These are phyloP conservation scores for Phanerotoma sp. DNA, from an alignment of 2,888 invertebrate genomes.

Conservation along the genomic window DNA sequence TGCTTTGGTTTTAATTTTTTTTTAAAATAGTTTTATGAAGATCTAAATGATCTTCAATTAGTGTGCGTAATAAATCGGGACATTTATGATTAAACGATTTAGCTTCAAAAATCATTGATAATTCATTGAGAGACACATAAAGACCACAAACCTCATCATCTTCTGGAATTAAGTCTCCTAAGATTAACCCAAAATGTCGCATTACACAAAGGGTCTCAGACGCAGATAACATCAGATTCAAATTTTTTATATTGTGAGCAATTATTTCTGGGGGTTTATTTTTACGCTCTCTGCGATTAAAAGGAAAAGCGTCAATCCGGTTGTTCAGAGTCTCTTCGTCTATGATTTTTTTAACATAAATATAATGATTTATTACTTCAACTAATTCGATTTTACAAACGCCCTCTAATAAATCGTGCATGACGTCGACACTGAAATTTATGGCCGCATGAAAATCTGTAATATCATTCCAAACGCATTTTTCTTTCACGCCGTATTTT, in stretches of 20 bases:
- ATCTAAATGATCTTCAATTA: conserved; percentile 5
- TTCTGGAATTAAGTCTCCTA: conserved; percentile 25
- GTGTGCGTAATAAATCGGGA: neutral
- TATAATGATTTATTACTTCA: conserved; percentile 25
- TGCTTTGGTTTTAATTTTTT: conserved; percentile 23
- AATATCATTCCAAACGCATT: conserved; percentile 28
- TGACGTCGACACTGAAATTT: conserved; percentile 24
- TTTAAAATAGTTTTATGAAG: neutral
- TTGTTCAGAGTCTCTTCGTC: conserved; percentile 25
- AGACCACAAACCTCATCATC: conserved; percentile 25
- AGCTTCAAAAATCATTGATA: neutral
- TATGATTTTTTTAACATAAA: conserved; percentile 14
- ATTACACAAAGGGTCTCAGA: conserved; percentile 27
- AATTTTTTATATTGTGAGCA: conserved; percentile 12
- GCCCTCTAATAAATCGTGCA: conserved; percentile 29
- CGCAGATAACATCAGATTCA: conserved; percentile 23
- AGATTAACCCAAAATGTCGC: conserved; percentile 24
- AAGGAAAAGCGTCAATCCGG: conserved; percentile 25
- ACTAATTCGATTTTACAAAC: conserved; percentile 20
- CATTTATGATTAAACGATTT: conserved; percentile 16
- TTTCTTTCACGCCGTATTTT: conserved; percentile 19
- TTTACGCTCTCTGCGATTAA: neutral
- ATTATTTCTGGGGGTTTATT: conserved; percentile 24
- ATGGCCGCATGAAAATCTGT: conserved; percentile 20
- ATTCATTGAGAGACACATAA: conserved; percentile 18